Evolutionary conservation across 2,888 invertebrate species (phyloP).

Genomic region (Parnassius apollo): DNA sequence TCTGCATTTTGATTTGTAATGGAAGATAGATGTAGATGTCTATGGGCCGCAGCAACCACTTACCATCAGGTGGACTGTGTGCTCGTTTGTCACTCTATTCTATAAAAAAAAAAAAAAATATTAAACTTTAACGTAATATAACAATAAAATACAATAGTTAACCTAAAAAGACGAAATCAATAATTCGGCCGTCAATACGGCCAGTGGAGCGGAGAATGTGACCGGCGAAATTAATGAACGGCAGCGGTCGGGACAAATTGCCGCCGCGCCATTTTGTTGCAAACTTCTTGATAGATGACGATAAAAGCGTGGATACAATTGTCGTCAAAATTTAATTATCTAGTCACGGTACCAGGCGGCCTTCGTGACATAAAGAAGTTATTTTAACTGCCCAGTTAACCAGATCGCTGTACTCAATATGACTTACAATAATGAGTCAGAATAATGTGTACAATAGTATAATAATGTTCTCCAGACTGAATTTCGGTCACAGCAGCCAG

Average conservation of each 20-base stretch:
- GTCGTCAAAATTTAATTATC: conserved; percentile 33
- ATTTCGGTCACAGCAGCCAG: too few relatives aligned
- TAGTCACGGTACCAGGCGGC: neutral
- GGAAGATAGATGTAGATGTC: too few relatives aligned
- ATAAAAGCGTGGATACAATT: neutral
- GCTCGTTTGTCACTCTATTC: too few relatives aligned
- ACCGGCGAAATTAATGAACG: neutral
- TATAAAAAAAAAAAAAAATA: too few relatives aligned
- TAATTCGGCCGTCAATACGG: neutral
- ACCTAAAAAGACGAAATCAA: neutral
- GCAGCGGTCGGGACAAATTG: neutral
- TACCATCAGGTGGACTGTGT: too few relatives aligned
- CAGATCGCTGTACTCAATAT: neutral
- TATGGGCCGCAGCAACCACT: too few relatives aligned
- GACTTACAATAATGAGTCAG: too few relatives aligned
- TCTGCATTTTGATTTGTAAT: too few relatives aligned
- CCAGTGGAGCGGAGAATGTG: neutral
- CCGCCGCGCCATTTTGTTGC: neutral
- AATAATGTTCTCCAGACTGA: too few relatives aligned
- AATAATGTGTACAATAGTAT: too few relatives aligned
- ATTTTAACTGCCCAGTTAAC: conserved; percentile 47
- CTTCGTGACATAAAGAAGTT: conserved; percentile 49
- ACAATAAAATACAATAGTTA: neutral
- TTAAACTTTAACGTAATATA: neutral
- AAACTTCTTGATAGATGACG: conserved; percentile 8